Base-by-base conservation (phyloP, 2,797 vertebrate species). In the Peromyscus melanophrys region DNA sequence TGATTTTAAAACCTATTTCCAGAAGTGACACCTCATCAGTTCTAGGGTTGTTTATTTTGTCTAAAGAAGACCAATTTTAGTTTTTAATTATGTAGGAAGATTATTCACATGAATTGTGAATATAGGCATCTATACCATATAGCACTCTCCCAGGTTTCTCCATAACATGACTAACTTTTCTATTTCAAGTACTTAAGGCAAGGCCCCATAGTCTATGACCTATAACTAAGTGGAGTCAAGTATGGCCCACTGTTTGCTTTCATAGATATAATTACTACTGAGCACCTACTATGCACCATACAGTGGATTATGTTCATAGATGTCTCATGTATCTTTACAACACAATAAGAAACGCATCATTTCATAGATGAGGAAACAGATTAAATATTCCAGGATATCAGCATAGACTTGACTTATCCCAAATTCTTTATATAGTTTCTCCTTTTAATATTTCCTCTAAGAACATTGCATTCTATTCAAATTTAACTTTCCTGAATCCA, bases 381-480 rank as follows among this genome's bases (percentile, higher is more conserved):
- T 78, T 86, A 89, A 93, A 52, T 55, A 63, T 14, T 46, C 1
- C 55, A 91, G 37, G 11, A 83, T 82, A 95, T 86, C 23, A 90
- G 65, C 9, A 83, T 67, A 81, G 34, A 3, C 69, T 73, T 61
- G 8, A 92, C 31, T 81, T 29, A 76, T 84, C 57, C 19, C 40
- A 46, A 89, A 77, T 87, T 65, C 46, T 31, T 81, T 88, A 55
- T 65, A n/a, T 69, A 25, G 46, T 31, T 16, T 46, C 11, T 37
- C 16, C 21, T 59, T 82, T 85, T 85, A 14, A 6, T 27, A 16
- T 92, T 94, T 81, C 11, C 40, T 93, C 31, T 34, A 86, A 83
- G 23, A 94, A 85, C 92, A 69, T 94, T 90, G 65, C 71, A 52
- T 94, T 80, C 10, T 89, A 29, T 90, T 93, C 63, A 77, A 73